Base-by-base conservation (phyloP, 2,113 vertebrate genomes). In the Macrotis lagotis region DNA sequence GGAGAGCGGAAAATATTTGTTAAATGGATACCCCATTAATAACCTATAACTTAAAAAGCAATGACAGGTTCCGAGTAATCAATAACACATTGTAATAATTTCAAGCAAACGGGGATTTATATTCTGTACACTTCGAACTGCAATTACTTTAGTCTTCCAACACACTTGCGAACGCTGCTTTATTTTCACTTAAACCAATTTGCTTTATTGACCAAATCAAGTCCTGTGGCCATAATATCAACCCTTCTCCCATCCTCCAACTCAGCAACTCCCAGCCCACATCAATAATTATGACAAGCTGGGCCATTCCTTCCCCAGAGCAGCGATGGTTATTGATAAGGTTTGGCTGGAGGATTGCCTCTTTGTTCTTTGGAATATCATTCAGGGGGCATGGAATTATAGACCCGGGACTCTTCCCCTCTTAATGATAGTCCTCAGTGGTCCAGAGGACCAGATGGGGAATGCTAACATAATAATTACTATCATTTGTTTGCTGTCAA, bases 151-250 rank as follows among this genome's bases (percentile, higher is more conserved):
- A 94, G 95, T 96, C 97, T 94, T 96, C 96, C 91, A 97, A 97
- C 91, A 83, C 0, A 66, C 88, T 95, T 95, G 95, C 0, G 49
- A 94, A 89, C 8, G 25, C 48, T 89, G 94, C 89, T 97, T 97
- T 97, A 95, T 96, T 97, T 98, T 96, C 96, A 92, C 92, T 95
- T 96, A 96, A 97, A 95, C 95, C 97, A 95, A 93, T 98, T 97
- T 95, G 95, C 93, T 96, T 96, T 97, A 97, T 96, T 97, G 97
- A 97, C 96, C 95, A 94, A 92, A 97, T 94, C 90, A 90, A 97
- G 94, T 95, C 96, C 53, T 83, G 92, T 95, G 96, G 96, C 96
- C 94, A 19, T 66, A 88, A 95, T 49, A 89, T 90, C 95, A 95
- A 93, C 94, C 93, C 94, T 96, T 89, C 92, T 94, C 92, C 90